Base-by-base conservation (phyloP, 1,140 invertebrate species). In the Cyclina sinensis region DNA sequence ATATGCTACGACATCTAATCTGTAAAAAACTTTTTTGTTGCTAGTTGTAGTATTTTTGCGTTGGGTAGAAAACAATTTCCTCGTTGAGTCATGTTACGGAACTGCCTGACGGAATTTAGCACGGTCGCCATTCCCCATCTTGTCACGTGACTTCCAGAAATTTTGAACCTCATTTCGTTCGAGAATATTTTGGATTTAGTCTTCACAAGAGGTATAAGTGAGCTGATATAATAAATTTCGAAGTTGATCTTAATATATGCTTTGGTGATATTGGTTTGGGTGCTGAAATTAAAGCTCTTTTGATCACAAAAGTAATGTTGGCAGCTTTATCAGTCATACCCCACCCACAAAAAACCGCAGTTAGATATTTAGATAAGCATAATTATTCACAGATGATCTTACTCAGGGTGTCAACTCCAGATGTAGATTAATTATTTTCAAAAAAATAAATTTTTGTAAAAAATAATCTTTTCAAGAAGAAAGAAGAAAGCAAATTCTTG, bases 61-160 rank as follows among this genome's bases (percentile, higher is more conserved):
- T n/a, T n/a, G n/a, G n/a, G n/a, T n/a, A n/a, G n/a, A n/a, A n/a
- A n/a, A n/a, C n/a, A n/a, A n/a, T n/a, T n/a, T n/a, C n/a, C n/a
- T n/a, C n/a, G n/a, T n/a, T n/a, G n/a, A n/a, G n/a, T n/a, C n/a
- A n/a, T n/a, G n/a, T n/a, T n/a, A n/a, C n/a, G n/a, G n/a, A n/a
- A n/a, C n/a, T n/a, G n/a, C 51, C 14, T 57, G 57, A 70, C 65
- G 65, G 65, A 35, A 1, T 37, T 70, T 37, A 70, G 32, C 65
- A 35, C 7, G 27, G 35, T 70, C 1, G 37, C 65, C 65, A 70
- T 70, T 14, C 65, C 65, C 74, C 74, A 78, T 54, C 1, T 78
- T 35, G 74, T 78, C 74, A 78, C 74, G 74, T 78, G 74, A 78
- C 46, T 78, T 18, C 16, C 74, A 78, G 54, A 70, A 54, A 78